phyloP scores from a whole-genome alignment of 2,797 vertebrate genomes.

The Mastacembelus armatus region DNA sequence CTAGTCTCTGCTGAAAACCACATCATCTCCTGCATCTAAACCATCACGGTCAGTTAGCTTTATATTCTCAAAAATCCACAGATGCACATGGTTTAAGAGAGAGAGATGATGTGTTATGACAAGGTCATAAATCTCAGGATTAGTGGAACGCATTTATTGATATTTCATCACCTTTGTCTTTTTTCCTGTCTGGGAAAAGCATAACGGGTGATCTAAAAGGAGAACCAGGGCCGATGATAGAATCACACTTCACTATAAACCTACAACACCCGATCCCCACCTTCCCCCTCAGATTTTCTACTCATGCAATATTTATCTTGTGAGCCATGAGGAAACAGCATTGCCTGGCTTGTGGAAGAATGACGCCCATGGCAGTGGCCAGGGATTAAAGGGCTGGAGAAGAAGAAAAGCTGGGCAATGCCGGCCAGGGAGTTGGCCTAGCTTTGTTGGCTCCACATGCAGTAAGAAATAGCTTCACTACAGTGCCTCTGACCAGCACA shows the following conservation, averaged over 20 bases:
- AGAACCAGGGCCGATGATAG: constrained; percentile 16
- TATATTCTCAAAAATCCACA: not conserved
- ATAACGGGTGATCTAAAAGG: not conserved
- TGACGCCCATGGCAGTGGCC: constrained; percentile 54
- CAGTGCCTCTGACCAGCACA: constrained; percentile 37
- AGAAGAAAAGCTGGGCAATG: constrained; percentile 15
- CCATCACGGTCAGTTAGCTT: constrained; percentile 16
- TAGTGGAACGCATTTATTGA: constrained; percentile 14
- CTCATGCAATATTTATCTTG: constrained; percentile 20
- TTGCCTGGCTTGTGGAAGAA: constrained; percentile 53
- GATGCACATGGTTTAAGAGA: constrained; percentile 3
- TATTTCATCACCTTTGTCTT: constrained; percentile 24
- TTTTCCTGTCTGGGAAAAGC: not conserved
- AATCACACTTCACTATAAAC: constrained; percentile 27
- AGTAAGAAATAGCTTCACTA: constrained; percentile 55
- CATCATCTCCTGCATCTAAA: constrained; percentile 38
- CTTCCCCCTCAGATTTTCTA: no score
- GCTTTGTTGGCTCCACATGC: constrained; percentile 38
- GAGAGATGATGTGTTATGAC: constrained; percentile 17
- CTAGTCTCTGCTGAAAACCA: constrained; percentile 42
- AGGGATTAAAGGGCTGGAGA: constrained; percentile 54
- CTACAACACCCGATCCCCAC: constrained; percentile 3
- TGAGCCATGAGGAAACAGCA: constrained; percentile 3
- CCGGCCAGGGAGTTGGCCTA: constrained; percentile 33
- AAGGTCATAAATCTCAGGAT: constrained; percentile 18